A percentile compares a stretch with the other conserved stretches of the same genome.
Evolutionary conservation across 2,797 vertebrate species (phyloP).

Genomic region (Protonibea diacanthus): DNA sequence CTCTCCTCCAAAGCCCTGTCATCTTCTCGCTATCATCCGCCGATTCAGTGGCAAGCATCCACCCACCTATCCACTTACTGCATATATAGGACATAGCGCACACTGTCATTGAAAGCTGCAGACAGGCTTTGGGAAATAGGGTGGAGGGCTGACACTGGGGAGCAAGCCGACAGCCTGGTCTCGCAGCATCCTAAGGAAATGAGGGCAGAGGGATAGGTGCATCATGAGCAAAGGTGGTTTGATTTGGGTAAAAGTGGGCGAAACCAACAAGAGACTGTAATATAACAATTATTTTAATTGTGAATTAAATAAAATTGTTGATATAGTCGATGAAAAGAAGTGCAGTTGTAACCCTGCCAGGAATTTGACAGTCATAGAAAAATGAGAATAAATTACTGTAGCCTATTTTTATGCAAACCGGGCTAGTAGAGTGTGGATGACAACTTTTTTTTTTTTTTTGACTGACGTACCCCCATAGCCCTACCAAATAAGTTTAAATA

Average conservation of each 20-base stretch:
- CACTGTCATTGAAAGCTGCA: slow-evolving; percentile 70
- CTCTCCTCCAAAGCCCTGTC: slow-evolving; percentile 74
- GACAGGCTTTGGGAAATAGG: slow-evolving; percentile 60
- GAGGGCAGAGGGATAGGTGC: slow-evolving; percentile 54
- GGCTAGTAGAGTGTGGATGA: neutral
- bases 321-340: neutral
- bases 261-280: slow-evolving; percentile 11
- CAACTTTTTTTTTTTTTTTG: neutral
- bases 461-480: neutral
- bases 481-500: neutral
- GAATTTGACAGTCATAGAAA: neutral
- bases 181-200: slow-evolving; percentile 44
- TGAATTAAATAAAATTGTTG: slow-evolving; percentile 4
- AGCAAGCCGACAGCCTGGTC: slow-evolving; percentile 50
- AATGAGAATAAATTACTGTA: neutral
- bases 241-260: neutral
- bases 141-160: slow-evolving; percentile 61
- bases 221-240: slow-evolving; percentile 4
- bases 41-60: slow-evolving; percentile 72
- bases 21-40: slow-evolving; percentile 70
- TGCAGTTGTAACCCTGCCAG: neutral
- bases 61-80: slow-evolving; percentile 78
- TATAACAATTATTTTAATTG: neutral
- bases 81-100: slow-evolving; percentile 72
- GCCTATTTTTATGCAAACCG: slow-evolving; percentile 10